phyloP scores from a whole-genome alignment of 2,888 invertebrate species.

The Automeris io region DNA sequence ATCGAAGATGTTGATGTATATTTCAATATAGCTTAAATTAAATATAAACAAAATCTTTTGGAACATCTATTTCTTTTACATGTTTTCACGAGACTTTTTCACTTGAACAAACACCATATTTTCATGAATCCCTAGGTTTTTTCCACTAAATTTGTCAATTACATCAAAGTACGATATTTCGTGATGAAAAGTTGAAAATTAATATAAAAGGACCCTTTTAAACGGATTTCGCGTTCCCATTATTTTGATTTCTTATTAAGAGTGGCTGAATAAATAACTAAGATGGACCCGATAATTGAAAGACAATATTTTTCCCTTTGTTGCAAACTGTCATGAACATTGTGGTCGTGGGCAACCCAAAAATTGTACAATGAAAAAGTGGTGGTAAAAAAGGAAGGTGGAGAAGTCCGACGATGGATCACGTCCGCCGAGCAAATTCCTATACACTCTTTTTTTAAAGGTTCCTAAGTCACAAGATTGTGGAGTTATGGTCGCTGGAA shows the following conservation, averaged over 20 bases:
- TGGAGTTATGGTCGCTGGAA: too few species aligned
- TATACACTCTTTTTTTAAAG: too few species aligned
- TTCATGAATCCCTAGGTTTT: neutral
- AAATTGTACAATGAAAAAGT: constrained; percentile 1
- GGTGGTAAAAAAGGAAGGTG: neutral
- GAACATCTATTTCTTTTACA: neutral
- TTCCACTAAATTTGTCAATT: neutral
- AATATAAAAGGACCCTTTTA: neutral
- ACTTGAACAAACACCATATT: neutral
- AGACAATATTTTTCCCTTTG: constrained; percentile 55
- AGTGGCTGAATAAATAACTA: constrained; percentile 46
- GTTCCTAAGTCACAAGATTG: too few species aligned
- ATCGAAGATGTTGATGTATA: too few species aligned
- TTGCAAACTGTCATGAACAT: constrained; percentile 36
- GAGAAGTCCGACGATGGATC: too few species aligned
- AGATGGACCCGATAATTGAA: constrained; percentile 47
- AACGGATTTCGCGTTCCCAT: constrained; percentile 18
- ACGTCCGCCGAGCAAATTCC: too few species aligned
- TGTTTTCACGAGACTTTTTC: neutral
- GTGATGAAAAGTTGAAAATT: neutral
- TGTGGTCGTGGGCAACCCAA: constrained; percentile 31
- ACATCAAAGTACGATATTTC: neutral
- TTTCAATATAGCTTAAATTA: too few species aligned
- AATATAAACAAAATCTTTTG: neutral
- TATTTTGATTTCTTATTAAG: constrained; percentile 49